Evolutionary conservation across 2,888 invertebrate genomes (phyloP).

Genomic region (Quadroppia sp.): DNA sequence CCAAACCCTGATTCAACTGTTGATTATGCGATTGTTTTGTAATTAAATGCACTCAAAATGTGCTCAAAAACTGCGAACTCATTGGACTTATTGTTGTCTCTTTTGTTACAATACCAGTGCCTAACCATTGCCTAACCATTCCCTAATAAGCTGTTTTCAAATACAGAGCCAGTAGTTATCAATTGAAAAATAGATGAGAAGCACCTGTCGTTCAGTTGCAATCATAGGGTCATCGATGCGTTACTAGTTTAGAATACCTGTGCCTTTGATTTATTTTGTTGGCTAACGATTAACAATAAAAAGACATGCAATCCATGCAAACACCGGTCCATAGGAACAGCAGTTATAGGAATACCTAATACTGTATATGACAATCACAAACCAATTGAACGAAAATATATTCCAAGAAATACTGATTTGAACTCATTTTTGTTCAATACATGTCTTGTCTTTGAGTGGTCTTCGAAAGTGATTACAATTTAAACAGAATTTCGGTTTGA

Average conservation of each 20-base stretch:
- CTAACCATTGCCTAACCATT: neutral
- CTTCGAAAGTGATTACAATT: neutral
- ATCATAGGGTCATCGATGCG: constrained; percentile 2
- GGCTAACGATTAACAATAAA: neutral
- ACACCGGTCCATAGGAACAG: neutral
- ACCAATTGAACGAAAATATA: neutral
- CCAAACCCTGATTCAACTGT: constrained; percentile 4
- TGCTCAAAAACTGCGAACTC: neutral
- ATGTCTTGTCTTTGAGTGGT: neutral
- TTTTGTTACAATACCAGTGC: neutral
- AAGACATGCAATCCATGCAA: neutral
- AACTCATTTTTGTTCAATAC: neutral
- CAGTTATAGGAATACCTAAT: too few species aligned
- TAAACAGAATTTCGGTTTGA: neutral
- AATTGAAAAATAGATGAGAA: constrained; percentile 9
- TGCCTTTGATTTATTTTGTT: neutral
- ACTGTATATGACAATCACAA: too few species aligned
- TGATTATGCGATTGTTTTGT: constrained; percentile 4
- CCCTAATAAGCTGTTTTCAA: neutral
- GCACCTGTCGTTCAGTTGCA: constrained; percentile 5
- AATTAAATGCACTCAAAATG: neutral
- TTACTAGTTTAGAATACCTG: neutral
- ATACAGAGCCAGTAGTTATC: neutral
- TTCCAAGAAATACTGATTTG: constrained; percentile 1
- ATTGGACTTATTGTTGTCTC: constrained; percentile 14